Evolutionary conservation across 2,113 vertebrate species (phyloP).

Genomic region (Archocentrus centrarchus): DNA sequence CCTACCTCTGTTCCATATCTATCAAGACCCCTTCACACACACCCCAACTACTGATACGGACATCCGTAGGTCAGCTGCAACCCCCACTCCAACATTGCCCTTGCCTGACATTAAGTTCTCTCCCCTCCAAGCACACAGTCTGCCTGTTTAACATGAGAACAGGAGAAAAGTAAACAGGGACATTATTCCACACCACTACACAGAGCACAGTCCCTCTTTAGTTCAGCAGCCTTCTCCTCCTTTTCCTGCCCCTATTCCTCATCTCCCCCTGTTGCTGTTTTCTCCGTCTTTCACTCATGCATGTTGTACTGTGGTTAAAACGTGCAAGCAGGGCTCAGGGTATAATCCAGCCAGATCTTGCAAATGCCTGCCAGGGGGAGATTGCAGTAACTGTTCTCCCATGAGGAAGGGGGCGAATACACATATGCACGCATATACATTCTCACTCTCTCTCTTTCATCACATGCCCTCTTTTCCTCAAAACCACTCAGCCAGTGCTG

Average conservation of each 20-base stretch:
- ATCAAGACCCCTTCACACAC: slow-evolving; percentile 3
- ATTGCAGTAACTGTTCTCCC: slow-evolving; percentile 46
- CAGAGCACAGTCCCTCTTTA: slow-evolving; percentile 36
- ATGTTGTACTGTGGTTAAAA: slow-evolving; percentile 51
- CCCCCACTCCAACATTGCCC: neutral
- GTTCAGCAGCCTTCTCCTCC: slow-evolving; percentile 4
- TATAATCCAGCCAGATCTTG: slow-evolving; percentile 57
- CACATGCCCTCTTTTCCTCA: slow-evolving; percentile 34
- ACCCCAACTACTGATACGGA: slow-evolving; percentile 2
- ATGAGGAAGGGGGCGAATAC: slow-evolving; percentile 37
- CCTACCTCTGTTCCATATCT: slow-evolving; percentile 11
- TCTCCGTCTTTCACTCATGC: slow-evolving; percentile 55
- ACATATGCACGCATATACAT: slow-evolving; percentile 29
- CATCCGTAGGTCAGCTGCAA: slow-evolving; percentile 22
- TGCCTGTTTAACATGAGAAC: slow-evolving; percentile 56
- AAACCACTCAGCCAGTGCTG: slow-evolving; percentile 22
- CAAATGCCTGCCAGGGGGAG: slow-evolving; percentile 15
- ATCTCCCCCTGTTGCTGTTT: slow-evolving; percentile 18
- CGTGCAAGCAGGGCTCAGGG: slow-evolving; percentile 28
- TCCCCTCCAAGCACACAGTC: slow-evolving; percentile 8
- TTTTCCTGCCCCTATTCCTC: neutral
- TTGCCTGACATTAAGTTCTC: slow-evolving; percentile 17
- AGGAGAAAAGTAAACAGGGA: slow-evolving; percentile 56
- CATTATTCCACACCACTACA: slow-evolving; percentile 65
- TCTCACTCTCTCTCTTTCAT: slow-evolving; percentile 27